Evolutionary conservation across 2,888 invertebrate genomes (phyloP), one percentile per base, ranked within the genome.

Genomic region (Deladenus siricidicola): DNA sequence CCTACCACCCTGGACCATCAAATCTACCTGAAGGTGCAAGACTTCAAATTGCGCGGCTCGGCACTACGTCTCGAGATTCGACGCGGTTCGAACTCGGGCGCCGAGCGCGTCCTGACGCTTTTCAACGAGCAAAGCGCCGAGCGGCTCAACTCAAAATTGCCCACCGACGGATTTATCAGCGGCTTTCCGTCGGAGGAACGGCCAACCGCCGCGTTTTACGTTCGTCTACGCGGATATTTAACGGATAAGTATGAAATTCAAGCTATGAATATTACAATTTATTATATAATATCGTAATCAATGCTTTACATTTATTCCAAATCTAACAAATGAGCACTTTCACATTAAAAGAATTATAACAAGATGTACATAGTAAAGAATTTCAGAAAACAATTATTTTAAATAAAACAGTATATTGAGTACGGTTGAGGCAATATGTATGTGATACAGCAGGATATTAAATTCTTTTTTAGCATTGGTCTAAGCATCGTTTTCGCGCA

Each of bases 31-130:
- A 68, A 63, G 56, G 68, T 71, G 21, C 66, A 71, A 26, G 66
- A 71, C 28, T 71, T 71, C 56, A 54, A 63, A 42, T 53, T 71
- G 29, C 59, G 65, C 34, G 69, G 69, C 30, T 54, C 56, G 14
- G 61, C 63, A 4, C 58, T 71, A n/a, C 53, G 63, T 17, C 75
- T 87, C 43, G 83, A 83, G 4, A 82, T 88, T n/a, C 82, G 84
- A 21, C 84, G 86, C 76, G 87, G 87, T 2, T 82, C 85, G 44
- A 86, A 86, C 0, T 87, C 87, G 0, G 84, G 84, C 62, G 82
- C 85, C 3, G 80, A 83, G 30, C 80, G 84, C 4, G 79, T 86
- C n/a, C 45, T 73, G 4, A 24, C 60, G 21, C 55, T 68, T 8
- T 63, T 60, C 43, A 69, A 67, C 44, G 55, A 56, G 23, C 66